Conservation (phyloP, 1,140 invertebrate genomes). For the Aporrectodea caliginosa region DNA sequence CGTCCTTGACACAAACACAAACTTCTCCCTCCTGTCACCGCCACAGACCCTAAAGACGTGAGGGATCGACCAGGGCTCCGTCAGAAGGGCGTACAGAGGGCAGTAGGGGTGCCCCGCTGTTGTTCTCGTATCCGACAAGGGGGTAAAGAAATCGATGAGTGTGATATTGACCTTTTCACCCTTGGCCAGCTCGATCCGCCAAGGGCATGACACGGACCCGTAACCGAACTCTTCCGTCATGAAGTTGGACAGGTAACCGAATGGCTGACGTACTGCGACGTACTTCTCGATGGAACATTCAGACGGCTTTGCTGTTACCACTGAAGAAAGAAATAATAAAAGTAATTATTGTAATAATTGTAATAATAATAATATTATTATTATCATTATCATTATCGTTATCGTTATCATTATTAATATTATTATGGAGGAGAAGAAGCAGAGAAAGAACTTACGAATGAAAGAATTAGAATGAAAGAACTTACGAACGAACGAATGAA, state of each 20-base stretch:
- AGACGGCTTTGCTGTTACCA: no score
- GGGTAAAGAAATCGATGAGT: slow-evolving; percentile 20
- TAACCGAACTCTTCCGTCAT: background rate
- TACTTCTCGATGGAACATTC: background rate
- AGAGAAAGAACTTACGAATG: no score
- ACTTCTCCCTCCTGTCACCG: slow-evolving; percentile 8
- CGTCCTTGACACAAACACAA: slow-evolving; percentile 23
- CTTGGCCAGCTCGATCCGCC: slow-evolving; percentile 16
- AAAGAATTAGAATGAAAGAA: no score
- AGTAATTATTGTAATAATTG: no score
- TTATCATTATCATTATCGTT: no score
- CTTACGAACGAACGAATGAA: no score
- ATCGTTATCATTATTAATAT: no score
- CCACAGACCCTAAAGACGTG: slow-evolving; percentile 20
- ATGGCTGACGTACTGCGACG: background rate
- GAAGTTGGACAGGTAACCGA: slow-evolving; percentile 23
- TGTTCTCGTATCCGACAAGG: background rate
- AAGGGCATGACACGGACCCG: slow-evolving; percentile 26
- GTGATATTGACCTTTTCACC: slow-evolving; percentile 28
- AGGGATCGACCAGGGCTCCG: slow-evolving; percentile 10
- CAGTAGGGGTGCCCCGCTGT: slow-evolving; percentile 20
- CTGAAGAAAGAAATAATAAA: no score
- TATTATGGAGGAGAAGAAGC: no score
- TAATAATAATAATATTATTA: no score
- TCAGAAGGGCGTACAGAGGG: slow-evolving; percentile 20